Evolutionary conservation across 2,113 vertebrate genomes (phyloP).

Genomic region (Zosterops japonicus): DNA sequence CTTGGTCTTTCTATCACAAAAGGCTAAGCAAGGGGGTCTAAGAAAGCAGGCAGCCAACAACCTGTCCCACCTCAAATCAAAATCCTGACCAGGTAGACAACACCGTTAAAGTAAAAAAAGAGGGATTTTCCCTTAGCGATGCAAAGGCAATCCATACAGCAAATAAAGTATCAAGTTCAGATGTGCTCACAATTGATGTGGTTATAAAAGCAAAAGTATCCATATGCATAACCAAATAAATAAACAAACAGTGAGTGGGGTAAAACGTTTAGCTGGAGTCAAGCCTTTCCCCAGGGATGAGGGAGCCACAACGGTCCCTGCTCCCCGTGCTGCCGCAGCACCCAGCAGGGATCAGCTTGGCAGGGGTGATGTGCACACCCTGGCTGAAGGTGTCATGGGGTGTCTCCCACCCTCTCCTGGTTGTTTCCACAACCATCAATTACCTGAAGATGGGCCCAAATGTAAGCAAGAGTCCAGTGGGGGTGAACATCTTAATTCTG

Average conservation of each 20-base stretch:
- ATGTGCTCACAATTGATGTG: background rate
- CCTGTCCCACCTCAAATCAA: background rate
- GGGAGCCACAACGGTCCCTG: background rate
- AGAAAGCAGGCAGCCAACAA: background rate
- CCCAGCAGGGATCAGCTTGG: background rate
- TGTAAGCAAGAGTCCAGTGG: background rate
- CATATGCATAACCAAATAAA: background rate
- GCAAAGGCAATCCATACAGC: background rate
- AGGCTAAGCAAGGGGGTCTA: background rate
- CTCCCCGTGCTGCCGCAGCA: rapidly evolving
- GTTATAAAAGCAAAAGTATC: background rate
- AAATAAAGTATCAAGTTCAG: background rate
- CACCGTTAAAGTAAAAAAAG: background rate
- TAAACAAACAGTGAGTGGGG: rapidly evolving
- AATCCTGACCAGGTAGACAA: background rate
- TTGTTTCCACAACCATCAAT: background rate
- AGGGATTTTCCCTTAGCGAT: background rate
- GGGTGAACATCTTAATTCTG: background rate
- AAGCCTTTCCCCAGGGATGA: background rate
- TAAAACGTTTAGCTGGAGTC: background rate
- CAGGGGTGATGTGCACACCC: rapidly evolving
- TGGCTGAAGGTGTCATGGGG: background rate
- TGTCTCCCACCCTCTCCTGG: background rate
- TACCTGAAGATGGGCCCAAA: background rate
- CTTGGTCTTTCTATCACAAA: background rate